Evolutionary conservation across 2,888 invertebrate genomes (phyloP), one percentile per base, ranked within the genome.

Genomic region (Caenorhabditis panamensis): DNA sequence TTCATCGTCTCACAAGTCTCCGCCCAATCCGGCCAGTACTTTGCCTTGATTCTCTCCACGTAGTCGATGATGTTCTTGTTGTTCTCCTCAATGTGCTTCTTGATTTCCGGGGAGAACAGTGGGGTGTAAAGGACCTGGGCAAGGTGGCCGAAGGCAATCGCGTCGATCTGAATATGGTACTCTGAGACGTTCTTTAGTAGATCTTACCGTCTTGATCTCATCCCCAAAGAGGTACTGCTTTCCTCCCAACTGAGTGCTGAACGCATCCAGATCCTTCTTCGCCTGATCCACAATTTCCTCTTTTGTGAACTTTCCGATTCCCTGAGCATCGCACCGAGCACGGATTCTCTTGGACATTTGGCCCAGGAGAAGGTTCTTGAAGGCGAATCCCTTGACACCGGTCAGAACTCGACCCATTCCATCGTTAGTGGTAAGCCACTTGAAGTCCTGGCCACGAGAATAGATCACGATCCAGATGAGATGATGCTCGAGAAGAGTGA

Each of bases 121-220:
- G 96, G 96, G 89, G 96, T 94, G 93, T 95, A 96, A 91, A 95
- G 94, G 89, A 97, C 94, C 92, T 96, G 96, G 86, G 96, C 95
- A 90, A 97, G 93, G 91, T 96, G 95, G 37, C 96, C 95, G 92
- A 97, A 97, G 81, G 95, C 95, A 36, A 96, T 95, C 78, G 96
- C 95, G 92, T 97, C 97, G 93, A 88, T 69, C 88, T 88, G 72
- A 41, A 41, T 31, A 6, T 31, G 31, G 31, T n/a, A n/a, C n/a
- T n/a, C n/a, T n/a, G n/a, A n/a, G n/a, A n/a, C n/a, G n/a, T n/a
- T n/a, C n/a, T n/a, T n/a, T n/a, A n/a, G n/a, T n/a, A n/a, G n/a
- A n/a, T n/a, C 84, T 56, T 11, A 87, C 87, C 22, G 86, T 81
- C 22, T 85, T 82, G 13, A 85, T 77, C 16, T 24, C 56, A n/a